phyloP scores from a whole-genome alignment of 2,797 vertebrate species.

The Chromis chromis region DNA sequence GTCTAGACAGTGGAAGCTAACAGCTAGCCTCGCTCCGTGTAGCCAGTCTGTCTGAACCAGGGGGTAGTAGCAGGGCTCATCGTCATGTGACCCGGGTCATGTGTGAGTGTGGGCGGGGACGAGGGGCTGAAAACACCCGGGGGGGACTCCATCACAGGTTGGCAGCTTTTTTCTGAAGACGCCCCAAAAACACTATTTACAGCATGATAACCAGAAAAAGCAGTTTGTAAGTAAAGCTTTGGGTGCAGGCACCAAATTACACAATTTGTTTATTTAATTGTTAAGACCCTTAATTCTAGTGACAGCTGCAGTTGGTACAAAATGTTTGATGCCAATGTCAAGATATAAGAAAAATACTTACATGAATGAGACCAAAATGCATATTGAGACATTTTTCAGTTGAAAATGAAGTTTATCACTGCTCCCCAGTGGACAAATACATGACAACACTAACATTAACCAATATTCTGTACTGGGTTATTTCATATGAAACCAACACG shows the following conservation, averaged over 20 bases:
- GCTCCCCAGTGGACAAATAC: conserved; percentile 24
- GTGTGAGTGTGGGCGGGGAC: conserved; percentile 26
- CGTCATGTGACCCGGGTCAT: conserved; percentile 77
- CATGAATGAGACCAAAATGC: not conserved
- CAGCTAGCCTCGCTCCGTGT: conserved; percentile 74
- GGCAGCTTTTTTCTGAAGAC: not conserved
- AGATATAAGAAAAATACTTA: not conserved
- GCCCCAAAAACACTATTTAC: too few species aligned
- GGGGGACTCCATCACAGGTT: not conserved
- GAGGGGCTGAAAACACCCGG: not conserved
- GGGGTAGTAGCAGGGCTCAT: conserved; percentile 28
- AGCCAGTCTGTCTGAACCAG: conserved; percentile 63
- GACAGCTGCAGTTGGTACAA: not conserved
- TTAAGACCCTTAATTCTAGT: too few species aligned
- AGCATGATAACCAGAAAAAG: not conserved
- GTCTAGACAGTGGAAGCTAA: conserved; percentile 77
- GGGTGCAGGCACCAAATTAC: not conserved
- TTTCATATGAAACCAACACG: too few species aligned
- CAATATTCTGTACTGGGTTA: too few species aligned
- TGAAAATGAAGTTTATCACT: not conserved
- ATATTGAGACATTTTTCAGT: not conserved
- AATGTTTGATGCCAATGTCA: not conserved
- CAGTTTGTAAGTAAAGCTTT: not conserved
- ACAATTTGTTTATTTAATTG: not conserved
- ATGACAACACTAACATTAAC: not conserved